phyloP scores from a whole-genome alignment of 1,140 invertebrate species.

The Drosophila nannoptera region DNA sequence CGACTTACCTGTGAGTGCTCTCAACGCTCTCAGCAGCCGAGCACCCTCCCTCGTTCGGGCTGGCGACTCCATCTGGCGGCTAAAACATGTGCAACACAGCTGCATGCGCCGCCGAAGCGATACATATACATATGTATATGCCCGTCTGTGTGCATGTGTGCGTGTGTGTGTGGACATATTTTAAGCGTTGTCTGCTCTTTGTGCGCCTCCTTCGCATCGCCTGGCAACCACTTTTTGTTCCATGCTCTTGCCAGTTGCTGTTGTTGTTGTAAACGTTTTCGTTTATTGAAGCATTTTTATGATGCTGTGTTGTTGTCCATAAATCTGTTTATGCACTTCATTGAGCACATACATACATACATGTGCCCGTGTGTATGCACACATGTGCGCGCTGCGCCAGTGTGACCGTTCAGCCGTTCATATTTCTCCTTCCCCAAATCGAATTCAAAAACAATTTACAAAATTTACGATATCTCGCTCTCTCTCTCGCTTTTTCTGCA shows the following conservation, averaged over 20 bases:
- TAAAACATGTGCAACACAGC: constrained; percentile 68
- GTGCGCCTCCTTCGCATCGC: constrained; percentile 58
- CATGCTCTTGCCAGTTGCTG: constrained; percentile 33
- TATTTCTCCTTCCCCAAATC: not conserved
- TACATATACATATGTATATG: constrained; percentile 9
- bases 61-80: constrained; percentile 33
- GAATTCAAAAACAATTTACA: constrained; percentile 1
- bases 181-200: constrained; percentile 66
- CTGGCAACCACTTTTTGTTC: constrained; percentile 66
- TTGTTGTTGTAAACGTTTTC: constrained; percentile 67
- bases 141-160: constrained; percentile 1
- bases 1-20: constrained; percentile 31
- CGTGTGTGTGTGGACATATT: constrained; percentile 27
- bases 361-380: too few relatives aligned
- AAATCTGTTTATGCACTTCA: constrained; percentile 76
- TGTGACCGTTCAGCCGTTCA: constrained; percentile 13
- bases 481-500: not conserved
- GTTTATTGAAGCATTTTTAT: constrained; percentile 76
- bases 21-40: constrained; percentile 18
- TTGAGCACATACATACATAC: constrained; percentile 43
- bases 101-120: constrained; percentile 43
- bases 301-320: constrained; percentile 67
- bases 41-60: constrained; percentile 4
- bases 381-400: constrained; percentile 3
- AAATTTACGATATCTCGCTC: not conserved